Evolutionary conservation across 2,888 invertebrate species (phyloP), one percentile per base, ranked within the genome.

Genomic region (Nesidiocoris tenuis): DNA sequence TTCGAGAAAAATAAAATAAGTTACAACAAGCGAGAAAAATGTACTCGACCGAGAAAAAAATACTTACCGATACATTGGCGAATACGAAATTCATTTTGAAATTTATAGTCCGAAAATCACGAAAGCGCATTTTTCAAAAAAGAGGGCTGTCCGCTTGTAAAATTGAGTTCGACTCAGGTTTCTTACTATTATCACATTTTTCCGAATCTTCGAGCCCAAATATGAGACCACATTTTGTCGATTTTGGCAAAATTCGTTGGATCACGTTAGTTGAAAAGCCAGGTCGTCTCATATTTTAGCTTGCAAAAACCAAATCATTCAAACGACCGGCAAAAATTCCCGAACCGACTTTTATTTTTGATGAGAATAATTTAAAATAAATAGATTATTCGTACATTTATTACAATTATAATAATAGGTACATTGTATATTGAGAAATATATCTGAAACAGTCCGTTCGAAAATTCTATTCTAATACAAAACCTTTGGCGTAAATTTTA

Each of bases 361-460:
- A 39, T 24, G 25, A 65, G 25, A 25, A 65, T 65, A 39, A n/a
- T n/a, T n/a, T n/a, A 19, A 65, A 65, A 65, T 39, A 65, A 65
- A 65, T 65, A 65, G 18, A n/a, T n/a, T n/a, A n/a, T 39, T 25
- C 65, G n/a, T 65, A 39, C 39, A 39, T 65, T 18, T 64, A 65
- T 39, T 65, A 65, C 65, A 17, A 3, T 9, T 65, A 39, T 18
- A 18, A 39, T 39, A 39, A 39, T 39, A 39, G 39, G 39, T 39
- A 39, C 39, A 39, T 39, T 39, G 12, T 39, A 7, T 39, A 39
- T 39, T 39, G 19, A 65, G 19, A 65, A 39, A 19, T 65, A 65
- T 39, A 39, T 19, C 24, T 65, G 39, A 67, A 67, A 67, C 67
- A 67, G 67, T 67, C 67, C 67, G 17, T 55, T 56, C 39, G 21